A percentile compares a stretch with the other conserved stretches of the same genome.
Conservation (phyloP, 2,888 invertebrate genomes). For the Andrena chrysosceles region DNA sequence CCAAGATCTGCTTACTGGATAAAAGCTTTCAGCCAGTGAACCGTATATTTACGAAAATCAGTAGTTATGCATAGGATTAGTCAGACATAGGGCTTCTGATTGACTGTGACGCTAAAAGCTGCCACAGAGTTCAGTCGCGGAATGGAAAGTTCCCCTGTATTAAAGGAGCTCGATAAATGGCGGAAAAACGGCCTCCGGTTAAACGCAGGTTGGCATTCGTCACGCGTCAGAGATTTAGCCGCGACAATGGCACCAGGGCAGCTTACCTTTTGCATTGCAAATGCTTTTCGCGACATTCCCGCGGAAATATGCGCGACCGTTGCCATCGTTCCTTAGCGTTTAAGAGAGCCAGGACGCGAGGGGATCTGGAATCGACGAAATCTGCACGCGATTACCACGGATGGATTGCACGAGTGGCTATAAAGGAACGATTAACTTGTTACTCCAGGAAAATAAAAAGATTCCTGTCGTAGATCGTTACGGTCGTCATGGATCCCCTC, state of each 20-base stretch:
- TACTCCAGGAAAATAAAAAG: background rate
- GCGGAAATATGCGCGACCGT: slow-evolving; percentile 46
- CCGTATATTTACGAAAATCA: too few relatives aligned
- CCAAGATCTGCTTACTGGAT: too few relatives aligned
- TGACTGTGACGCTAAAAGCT: background rate
- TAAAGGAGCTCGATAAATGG: slow-evolving; percentile 38
- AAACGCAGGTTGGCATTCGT: slow-evolving; percentile 44
- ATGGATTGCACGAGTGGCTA: too few relatives aligned
- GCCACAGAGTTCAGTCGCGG: background rate
- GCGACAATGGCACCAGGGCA: slow-evolving; percentile 66
- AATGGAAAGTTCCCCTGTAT: background rate
- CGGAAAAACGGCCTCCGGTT: slow-evolving; percentile 21
- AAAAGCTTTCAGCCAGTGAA: too few relatives aligned
- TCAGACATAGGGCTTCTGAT: too few relatives aligned
- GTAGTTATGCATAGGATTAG: too few relatives aligned
- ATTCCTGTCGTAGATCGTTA: background rate
- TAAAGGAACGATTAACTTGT: too few relatives aligned
- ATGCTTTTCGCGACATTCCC: slow-evolving; percentile 44
- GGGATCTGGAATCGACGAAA: slow-evolving; percentile 55
- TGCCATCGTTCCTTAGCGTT: slow-evolving; percentile 71
- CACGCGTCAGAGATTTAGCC: slow-evolving; percentile 54
- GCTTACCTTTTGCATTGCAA: slow-evolving; percentile 71
- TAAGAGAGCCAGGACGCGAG: slow-evolving; percentile 69
- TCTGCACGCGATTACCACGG: slow-evolving; percentile 42
- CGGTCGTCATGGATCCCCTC: slow-evolving; percentile 52